These are phyloP conservation scores for Urocynchramus pylzowi DNA, from an alignment of 2,113 vertebrate species.

Conservation along the genomic window DNA sequence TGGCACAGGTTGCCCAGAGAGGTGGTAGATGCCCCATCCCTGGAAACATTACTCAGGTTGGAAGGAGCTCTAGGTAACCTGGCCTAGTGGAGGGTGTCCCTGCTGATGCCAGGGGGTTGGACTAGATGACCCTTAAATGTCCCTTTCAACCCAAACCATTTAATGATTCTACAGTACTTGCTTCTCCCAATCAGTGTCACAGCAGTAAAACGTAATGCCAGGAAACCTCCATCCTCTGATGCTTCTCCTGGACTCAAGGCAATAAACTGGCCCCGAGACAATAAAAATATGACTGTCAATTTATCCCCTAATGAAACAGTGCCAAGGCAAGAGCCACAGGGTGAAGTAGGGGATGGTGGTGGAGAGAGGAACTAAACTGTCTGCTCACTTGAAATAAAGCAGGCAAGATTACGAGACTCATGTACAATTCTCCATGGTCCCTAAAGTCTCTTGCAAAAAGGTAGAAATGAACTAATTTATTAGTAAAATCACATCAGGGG, in stretches of 20 bases:
- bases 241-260: not conserved
- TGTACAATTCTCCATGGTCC: constrained; percentile 78
- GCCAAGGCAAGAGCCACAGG: not conserved
- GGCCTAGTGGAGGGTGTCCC: not conserved
- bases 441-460: constrained; percentile 79
- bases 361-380: constrained; percentile 28
- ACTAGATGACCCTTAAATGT: not conserved
- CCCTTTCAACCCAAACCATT: not conserved
- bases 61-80: not conserved
- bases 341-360: not conserved
- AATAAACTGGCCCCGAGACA: not conserved
- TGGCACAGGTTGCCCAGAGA: not conserved
- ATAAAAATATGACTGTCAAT: not conserved
- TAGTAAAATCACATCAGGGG: constrained; percentile 86
- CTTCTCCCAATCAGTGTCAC: not conserved
- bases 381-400: constrained; percentile 64
- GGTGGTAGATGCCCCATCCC: too few relatives aligned
- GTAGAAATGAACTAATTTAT: constrained; percentile 86
- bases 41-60: not conserved
- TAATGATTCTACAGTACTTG: not conserved
- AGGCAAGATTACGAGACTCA: constrained; percentile 53
- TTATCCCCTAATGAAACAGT: constrained; percentile 37
- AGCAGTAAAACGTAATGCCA: not conserved
- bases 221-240: not conserved
- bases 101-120: not conserved